Conservation (phyloP, 2,888 invertebrate genomes). For the Agrochola litura region DNA sequence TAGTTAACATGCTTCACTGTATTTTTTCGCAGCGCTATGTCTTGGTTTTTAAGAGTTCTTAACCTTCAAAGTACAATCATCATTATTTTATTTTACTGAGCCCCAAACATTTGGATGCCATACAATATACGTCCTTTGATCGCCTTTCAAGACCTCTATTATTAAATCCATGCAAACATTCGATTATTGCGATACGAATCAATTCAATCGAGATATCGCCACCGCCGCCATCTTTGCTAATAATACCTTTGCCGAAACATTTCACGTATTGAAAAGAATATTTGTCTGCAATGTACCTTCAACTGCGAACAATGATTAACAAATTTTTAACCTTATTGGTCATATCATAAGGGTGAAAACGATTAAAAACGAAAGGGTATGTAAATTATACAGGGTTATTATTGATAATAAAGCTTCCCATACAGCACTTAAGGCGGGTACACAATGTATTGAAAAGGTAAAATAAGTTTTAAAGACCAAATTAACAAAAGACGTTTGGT, state of each 20-base stretch:
- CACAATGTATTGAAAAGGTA: conserved; percentile 19
- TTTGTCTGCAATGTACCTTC: conserved; percentile 53
- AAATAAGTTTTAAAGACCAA: conserved; percentile 13
- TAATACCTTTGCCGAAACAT: conserved; percentile 79
- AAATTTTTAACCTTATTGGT: conserved; percentile 1
- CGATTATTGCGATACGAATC: conserved; percentile 74
- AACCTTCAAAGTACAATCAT: too few species aligned
- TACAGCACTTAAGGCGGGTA: conserved; percentile 41
- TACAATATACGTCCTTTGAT: conserved; percentile 58
- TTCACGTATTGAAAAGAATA: conserved; percentile 72
- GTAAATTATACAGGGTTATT: conserved; percentile 54
- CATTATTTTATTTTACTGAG: conserved; percentile 4
- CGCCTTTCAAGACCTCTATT: conserved; percentile 74
- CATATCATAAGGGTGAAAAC: neutral
- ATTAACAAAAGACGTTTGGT: conserved; percentile 9
- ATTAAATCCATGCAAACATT: conserved; percentile 74
- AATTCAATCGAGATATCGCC: conserved; percentile 68
- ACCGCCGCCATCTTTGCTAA: conserved; percentile 68
- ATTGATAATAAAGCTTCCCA: conserved; percentile 51
- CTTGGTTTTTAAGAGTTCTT: too few species aligned
- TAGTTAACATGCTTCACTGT: too few species aligned
- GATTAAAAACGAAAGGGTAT: conserved; percentile 35
- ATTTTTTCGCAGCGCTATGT: too few species aligned
- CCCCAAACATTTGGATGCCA: conserved; percentile 42
- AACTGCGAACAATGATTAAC: neutral